These are phyloP conservation scores for Leptodactylus fallax DNA, from an alignment of 2,797 vertebrate genomes.

Conservation along the genomic window DNA sequence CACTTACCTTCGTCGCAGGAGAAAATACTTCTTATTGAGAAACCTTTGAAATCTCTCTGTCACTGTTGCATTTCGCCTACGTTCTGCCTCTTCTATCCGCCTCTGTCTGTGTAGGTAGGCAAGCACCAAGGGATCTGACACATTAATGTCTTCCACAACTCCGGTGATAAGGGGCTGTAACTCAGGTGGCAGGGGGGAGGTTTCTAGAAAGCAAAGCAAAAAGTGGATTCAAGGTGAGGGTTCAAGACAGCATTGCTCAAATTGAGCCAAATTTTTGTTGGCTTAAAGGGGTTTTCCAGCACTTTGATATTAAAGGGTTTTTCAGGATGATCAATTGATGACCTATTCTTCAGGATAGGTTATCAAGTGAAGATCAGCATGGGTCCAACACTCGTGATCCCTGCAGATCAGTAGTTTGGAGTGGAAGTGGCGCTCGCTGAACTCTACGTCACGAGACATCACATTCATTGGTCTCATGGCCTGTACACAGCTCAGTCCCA, in stretches of 20 bases:
- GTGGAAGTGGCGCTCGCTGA: too few relatives aligned
- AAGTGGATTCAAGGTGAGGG: neutral
- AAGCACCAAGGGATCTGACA: conserved; percentile 83
- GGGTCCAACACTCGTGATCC: too few relatives aligned
- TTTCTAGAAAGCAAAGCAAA: conserved; percentile 74
- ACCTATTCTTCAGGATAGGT: too few relatives aligned
- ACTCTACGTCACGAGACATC: too few relatives aligned
- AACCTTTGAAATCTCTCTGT: conserved; percentile 82
- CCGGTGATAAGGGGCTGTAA: conserved; percentile 84
- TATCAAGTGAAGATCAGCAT: too few relatives aligned
- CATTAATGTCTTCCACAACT: conserved; percentile 72
- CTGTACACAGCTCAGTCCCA: too few relatives aligned
- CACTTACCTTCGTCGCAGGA: conserved; percentile 87
- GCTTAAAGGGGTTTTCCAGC: too few relatives aligned
- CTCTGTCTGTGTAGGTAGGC: conserved; percentile 86
- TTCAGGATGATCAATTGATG: too few relatives aligned
- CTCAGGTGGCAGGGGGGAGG: conserved; percentile 86
- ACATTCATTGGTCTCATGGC: too few relatives aligned
- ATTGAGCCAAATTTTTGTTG: too few relatives aligned
- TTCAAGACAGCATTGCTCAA: neutral
- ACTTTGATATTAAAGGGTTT: too few relatives aligned
- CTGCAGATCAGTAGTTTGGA: too few relatives aligned
- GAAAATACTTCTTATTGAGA: conserved; percentile 82
- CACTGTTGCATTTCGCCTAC: conserved; percentile 76
- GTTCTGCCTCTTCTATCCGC: conserved; percentile 82